Evolutionary conservation across 2,113 vertebrate species (phyloP).

Genomic region (Brachirus orientalis): DNA sequence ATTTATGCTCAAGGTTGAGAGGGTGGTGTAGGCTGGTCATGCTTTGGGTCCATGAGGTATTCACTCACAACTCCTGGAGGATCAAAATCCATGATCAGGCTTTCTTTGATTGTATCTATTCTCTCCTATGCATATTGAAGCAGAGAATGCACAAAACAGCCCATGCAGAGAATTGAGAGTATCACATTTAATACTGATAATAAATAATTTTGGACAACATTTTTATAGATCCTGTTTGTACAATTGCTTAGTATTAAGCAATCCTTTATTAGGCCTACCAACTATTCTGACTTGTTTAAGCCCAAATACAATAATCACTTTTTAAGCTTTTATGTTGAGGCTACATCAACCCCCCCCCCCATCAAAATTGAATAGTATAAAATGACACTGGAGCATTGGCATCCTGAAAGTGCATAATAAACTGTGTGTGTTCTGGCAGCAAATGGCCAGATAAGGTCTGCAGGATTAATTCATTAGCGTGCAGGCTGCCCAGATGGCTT

Average conservation of each 20-base stretch:
- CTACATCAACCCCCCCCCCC: too few relatives aligned
- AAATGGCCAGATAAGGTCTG: slow-evolving; percentile 43
- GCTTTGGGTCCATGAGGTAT: slow-evolving; percentile 25
- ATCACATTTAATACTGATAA: too few relatives aligned
- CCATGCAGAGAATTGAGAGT: too few relatives aligned
- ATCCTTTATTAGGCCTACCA: slow-evolving; percentile 1
- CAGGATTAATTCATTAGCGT: slow-evolving; percentile 41
- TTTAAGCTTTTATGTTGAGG: too few relatives aligned
- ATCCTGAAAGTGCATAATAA: slow-evolving; percentile 25
- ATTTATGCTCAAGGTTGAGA: slow-evolving; percentile 69
- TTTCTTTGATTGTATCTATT: slow-evolving; percentile 19
- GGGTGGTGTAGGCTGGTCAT: slow-evolving; percentile 39
- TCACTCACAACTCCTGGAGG: slow-evolving; percentile 41
- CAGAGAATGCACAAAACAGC: slow-evolving; percentile 2
- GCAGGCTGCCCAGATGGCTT: slow-evolving; percentile 42
- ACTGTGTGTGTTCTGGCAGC: slow-evolving; percentile 37
- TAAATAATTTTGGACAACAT: too few relatives aligned
- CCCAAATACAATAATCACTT: not conserved
- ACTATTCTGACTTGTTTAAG: not conserved
- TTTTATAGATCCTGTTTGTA: not conserved
- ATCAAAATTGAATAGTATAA: too few relatives aligned
- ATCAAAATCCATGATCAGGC: slow-evolving; percentile 27
- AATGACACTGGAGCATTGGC: too few relatives aligned
- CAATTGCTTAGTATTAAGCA: not conserved
- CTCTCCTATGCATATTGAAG: slow-evolving; percentile 33